Conservation (phyloP, 2,797 vertebrate species). For the Orestias chungarensis region DNA sequence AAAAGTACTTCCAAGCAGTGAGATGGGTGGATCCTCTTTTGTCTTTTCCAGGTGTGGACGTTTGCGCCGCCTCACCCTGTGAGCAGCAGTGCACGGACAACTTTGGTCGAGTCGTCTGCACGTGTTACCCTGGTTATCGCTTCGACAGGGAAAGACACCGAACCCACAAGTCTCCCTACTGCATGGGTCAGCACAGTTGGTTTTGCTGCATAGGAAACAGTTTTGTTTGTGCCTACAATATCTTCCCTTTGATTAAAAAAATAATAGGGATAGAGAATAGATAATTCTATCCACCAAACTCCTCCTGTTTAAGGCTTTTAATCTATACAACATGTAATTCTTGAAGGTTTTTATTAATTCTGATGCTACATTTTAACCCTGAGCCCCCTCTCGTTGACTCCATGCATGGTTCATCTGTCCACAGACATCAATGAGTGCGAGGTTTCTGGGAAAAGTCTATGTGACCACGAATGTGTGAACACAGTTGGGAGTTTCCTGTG, state of each 20-base stretch:
- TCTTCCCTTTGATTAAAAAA: neutral
- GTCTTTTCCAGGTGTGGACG: constrained; percentile 71
- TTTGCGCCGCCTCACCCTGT: constrained; percentile 82
- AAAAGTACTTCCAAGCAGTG: neutral
- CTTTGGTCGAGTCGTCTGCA: constrained; percentile 83
- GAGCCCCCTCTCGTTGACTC: neutral
- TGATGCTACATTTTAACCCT: neutral
- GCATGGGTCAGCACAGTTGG: constrained; percentile 73
- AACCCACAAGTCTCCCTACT: constrained; percentile 80
- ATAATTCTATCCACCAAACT: neutral
- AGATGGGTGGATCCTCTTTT: neutral
- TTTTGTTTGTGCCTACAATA: neutral
- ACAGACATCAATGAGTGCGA: constrained; percentile 83
- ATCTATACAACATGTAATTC: neutral
- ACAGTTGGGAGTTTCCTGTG: constrained; percentile 80
- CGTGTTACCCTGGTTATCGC: constrained; percentile 82
- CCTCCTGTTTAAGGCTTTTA: neutral
- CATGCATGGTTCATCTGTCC: neutral
- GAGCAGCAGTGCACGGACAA: constrained; percentile 86
- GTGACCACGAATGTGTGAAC: constrained; percentile 82
- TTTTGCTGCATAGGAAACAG: neutral
- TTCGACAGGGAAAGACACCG: constrained; percentile 82
- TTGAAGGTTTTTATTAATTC: neutral
- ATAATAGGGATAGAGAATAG: too few species aligned
- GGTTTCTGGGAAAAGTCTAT: constrained; percentile 60